Evolutionary conservation across 2,888 invertebrate genomes (phyloP), one percentile per base, ranked within the genome.

Genomic region (Cephus sareptanus): DNA sequence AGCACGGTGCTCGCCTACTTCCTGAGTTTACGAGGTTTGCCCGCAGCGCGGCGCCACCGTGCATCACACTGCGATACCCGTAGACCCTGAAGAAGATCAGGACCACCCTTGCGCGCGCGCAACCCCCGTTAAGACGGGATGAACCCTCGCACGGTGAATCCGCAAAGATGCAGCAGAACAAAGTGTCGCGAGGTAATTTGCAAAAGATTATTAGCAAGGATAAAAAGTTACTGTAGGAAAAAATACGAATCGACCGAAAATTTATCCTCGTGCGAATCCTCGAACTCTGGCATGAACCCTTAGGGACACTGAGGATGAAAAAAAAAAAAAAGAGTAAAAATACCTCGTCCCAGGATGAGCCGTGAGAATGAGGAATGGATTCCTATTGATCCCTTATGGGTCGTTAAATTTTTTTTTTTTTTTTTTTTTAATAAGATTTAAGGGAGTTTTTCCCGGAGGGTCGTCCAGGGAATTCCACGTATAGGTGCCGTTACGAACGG

Each of bases 11-110:
- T 56, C 56, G 56, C 56, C 56, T 56, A 56, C 56, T 56, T 56
- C 56, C 23, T 2, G 56, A 56, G 56, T 56, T 56, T 23, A 56
- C 56, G 2, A 56, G 23, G 56, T 82, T 82, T 75, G 78, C 74
- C 82, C 86, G 83, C 78, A 70, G 80, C 86, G 83, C 80, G 89
- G 88, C 88, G 87, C 85, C 85, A 86, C 82, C 74, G 77, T 73
- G 81, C 82, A 35, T 23, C 56, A 70, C 70, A n/a, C 23, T 70
- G n/a, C 69, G 69, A 73, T 56, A 56, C 35, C 73, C 15, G 68
- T 37, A 69, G 40, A 73, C 73, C 75, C 75, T 75, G 69, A 34
- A 56, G 76, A 79, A 80, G 84, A 85, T 83, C 81, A 83, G 82
- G 81, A 82, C 81, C 82, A 80, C 75, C 75, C 70, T 80, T 83